Evolutionary conservation across 2,888 invertebrate genomes (phyloP).

Genomic region (Coenonympha glycerion): DNA sequence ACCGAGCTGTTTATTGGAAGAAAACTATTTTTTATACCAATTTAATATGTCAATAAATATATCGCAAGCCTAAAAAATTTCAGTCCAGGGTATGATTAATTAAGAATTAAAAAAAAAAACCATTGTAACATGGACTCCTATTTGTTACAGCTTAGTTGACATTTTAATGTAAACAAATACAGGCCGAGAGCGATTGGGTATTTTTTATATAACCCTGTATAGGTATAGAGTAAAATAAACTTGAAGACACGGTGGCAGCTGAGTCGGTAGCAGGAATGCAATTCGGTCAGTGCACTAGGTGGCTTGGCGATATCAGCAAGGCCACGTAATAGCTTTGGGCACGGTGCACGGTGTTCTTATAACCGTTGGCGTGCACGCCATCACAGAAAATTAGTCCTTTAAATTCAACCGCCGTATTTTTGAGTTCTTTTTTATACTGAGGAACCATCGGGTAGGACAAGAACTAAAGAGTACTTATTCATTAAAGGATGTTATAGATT

Average conservation of each 20-base stretch:
- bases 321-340: conserved; percentile 66
- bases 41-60: too few relatives aligned
- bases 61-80: too few relatives aligned
- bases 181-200: too few relatives aligned
- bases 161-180: too few relatives aligned
- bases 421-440: conserved; percentile 12
- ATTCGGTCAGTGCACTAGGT: conserved; percentile 33
- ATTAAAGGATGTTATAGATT: background rate
- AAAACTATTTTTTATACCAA: too few relatives aligned
- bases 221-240: conserved; percentile 15
- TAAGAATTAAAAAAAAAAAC: too few relatives aligned
- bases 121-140: too few relatives aligned
- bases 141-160: too few relatives aligned
- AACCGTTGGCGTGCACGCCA: conserved; percentile 29
- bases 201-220: too few relatives aligned
- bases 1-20: too few relatives aligned
- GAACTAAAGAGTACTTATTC: background rate
- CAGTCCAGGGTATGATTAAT: too few relatives aligned
- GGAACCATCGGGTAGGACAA: conserved; percentile 1
- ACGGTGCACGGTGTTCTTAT: conserved; percentile 44
- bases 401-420: conserved; percentile 16
- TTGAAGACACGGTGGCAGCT: conserved; percentile 25
- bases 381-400: conserved; percentile 24
- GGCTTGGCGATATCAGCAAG: conserved; percentile 68
- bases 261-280: conserved; percentile 21